A percentile compares a stretch with the other conserved stretches of the same genome.
Conservation (phyloP, 1,140 invertebrate species). For the Procambarus clarkii region DNA sequence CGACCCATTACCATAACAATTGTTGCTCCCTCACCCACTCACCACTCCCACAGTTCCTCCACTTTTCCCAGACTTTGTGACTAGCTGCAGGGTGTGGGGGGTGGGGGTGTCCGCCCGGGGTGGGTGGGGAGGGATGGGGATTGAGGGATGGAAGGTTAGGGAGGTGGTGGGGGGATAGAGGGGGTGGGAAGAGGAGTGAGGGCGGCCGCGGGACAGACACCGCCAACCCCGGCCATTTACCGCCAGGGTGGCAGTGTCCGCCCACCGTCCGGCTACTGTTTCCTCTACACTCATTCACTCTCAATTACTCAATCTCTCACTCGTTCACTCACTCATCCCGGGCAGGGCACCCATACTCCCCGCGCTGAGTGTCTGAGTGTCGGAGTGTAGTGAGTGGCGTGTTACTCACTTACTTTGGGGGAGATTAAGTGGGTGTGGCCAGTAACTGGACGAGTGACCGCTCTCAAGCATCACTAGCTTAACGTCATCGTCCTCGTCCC, state of each 20-base stretch:
- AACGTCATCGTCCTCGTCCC: too few species aligned
- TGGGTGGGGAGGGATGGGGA: too few species aligned
- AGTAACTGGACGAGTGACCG: too few species aligned
- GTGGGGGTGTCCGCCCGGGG: too few species aligned
- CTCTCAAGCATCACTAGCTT: too few species aligned
- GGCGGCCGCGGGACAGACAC: background rate
- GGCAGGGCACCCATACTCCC: too few species aligned
- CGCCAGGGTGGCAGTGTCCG: background rate
- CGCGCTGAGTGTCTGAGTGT: background rate
- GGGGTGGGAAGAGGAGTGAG: background rate
- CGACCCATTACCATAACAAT: conserved; percentile 27
- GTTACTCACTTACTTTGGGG: background rate
- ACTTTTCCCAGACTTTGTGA: too few species aligned
- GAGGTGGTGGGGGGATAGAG: background rate
- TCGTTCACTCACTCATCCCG: background rate
- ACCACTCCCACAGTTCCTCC: background rate
- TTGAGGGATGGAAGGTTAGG: background rate
- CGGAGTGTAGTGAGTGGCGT: background rate
- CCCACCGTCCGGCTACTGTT: background rate
- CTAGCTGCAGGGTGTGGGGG: background rate
- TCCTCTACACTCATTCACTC: background rate
- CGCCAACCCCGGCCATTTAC: background rate
- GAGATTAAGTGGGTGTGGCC: too few species aligned
- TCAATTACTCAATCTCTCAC: background rate
- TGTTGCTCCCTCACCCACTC: background rate